phyloP scores from a whole-genome alignment of 2,113 vertebrate genomes.

The Solea senegalensis region DNA sequence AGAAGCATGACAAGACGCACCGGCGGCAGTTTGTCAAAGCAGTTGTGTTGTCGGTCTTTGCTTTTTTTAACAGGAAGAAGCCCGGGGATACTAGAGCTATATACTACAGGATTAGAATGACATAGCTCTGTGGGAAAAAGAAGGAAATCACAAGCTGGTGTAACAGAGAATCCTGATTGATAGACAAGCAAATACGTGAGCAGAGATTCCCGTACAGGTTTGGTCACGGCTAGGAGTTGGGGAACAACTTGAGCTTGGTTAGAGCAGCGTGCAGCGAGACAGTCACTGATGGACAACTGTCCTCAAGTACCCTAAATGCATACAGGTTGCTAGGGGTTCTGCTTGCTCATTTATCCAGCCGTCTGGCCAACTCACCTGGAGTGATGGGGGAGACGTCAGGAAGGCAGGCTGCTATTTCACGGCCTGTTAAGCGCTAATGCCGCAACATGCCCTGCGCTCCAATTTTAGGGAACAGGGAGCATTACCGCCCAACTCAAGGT shows the following conservation, averaged over 20 bases:
- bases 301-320: slow-evolving; percentile 72
- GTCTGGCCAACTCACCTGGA: slow-evolving; percentile 85
- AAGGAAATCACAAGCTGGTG: slow-evolving; percentile 40
- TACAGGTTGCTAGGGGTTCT: slow-evolving; percentile 60
- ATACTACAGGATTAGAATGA: slow-evolving; percentile 33
- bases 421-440: slow-evolving; percentile 94
- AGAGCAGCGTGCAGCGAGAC: slow-evolving; percentile 56
- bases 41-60: slow-evolving; percentile 32
- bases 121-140: slow-evolving; percentile 40
- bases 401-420: slow-evolving; percentile 93
- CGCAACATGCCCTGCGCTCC: slow-evolving; percentile 83
- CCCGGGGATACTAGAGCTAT: slow-evolving; percentile 62
- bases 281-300: slow-evolving; percentile 77
- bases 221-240: slow-evolving; percentile 6
- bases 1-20: slow-evolving; percentile 56
- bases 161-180: slow-evolving; percentile 11
- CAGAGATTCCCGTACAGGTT: slow-evolving; percentile 15
- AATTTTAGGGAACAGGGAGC: slow-evolving; percentile 84
- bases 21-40: slow-evolving; percentile 47
- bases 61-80: slow-evolving; percentile 48
- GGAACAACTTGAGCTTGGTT: slow-evolving; percentile 35
- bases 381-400: slow-evolving; percentile 86
- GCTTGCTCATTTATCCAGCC: slow-evolving; percentile 86
- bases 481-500: slow-evolving; percentile 80
- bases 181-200: slow-evolving; percentile 11